These are phyloP conservation scores for Pammene fasciana DNA, from an alignment of 2,888 invertebrate species.

Conservation along the genomic window DNA sequence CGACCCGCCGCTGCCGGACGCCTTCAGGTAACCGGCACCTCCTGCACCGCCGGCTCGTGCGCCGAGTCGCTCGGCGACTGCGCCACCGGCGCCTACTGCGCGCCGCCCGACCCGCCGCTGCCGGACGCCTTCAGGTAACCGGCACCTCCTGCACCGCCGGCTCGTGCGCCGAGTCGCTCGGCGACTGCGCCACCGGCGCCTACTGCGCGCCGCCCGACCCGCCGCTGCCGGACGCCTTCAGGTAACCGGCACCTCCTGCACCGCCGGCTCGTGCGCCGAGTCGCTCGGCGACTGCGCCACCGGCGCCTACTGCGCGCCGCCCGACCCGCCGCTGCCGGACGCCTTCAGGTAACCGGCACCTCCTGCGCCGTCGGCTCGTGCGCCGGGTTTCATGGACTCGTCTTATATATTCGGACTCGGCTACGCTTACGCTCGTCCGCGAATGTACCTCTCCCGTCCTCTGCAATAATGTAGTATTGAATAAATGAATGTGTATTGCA, in stretches of 20 bases:
- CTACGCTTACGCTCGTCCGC: too few species aligned
- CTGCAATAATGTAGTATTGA: too few species aligned
- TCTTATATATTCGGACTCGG: too few species aligned
- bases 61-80: conserved; percentile 90
- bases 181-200: conserved; percentile 85
- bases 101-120: conserved; percentile 78
- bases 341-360: conserved; percentile 64
- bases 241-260: too few species aligned
- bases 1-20: too few species aligned
- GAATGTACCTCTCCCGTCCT: too few species aligned
- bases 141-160: too few species aligned
- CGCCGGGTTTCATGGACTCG: too few species aligned
- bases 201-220: conserved; percentile 82
- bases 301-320: conserved; percentile 69
- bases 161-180: conserved; percentile 86
- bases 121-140: too few species aligned
- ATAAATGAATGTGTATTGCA: conserved; percentile 71
- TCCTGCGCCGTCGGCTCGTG: too few species aligned
- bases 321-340: conserved; percentile 67
- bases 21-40: too few species aligned
- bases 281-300: conserved; percentile 85
- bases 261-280: conserved; percentile 85
- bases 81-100: conserved; percentile 89
- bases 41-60: conserved; percentile 85
- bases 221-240: too few species aligned